Base-by-base conservation (phyloP, 2,888 invertebrate species). In the Eupeodes luniger region DNA sequence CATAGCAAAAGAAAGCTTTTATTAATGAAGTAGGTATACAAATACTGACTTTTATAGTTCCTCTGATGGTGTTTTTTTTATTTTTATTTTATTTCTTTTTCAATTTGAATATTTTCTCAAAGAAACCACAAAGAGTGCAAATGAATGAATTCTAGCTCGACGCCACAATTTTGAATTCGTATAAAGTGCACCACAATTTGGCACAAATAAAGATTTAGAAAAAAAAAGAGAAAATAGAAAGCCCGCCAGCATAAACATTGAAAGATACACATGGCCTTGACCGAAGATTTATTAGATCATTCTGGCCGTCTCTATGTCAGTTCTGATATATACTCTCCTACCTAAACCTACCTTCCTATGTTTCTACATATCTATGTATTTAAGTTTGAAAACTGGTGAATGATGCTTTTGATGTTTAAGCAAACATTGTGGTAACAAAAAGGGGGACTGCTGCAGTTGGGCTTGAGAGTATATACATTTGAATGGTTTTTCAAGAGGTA, bases 211-310 rank as follows among this genome's bases (percentile, higher is more conserved):
- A 70, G 7, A 44, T 27, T 61, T 10, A 69, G 74, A 49, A 16
- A 66, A 36, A 27, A 16, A 74, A 59, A 47, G n/a, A 55, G 67
- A 61, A 53, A 27, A n/a, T 19, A 55, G 59, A 66, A 40, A 40
- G 3, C 40, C 10, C 40, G 44, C 16, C 40, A 59, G 34, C 34
- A 81, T 59, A 59, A 75, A 70, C 51, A 78, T 47, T 12, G 61
- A 51, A 67, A 81, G 36, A 57, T 66, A 62, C 34, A 80, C 66
- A 77, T 77, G 87, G 87, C 87, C 87, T 87, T 87, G 87, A 84
- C 87, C 87, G 76, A 80, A 67, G 87, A 84, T 84, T 80, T 87
- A 75, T 87, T 84, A 53, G 55, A 75, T 80, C 55, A 61, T 53
- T 62, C 49, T 10, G 27, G 55, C 47, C 40, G 40, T 53, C 51